Conservation (phyloP, 64 coral and sea anemone species). For the Platygyra sinensis region DNA sequence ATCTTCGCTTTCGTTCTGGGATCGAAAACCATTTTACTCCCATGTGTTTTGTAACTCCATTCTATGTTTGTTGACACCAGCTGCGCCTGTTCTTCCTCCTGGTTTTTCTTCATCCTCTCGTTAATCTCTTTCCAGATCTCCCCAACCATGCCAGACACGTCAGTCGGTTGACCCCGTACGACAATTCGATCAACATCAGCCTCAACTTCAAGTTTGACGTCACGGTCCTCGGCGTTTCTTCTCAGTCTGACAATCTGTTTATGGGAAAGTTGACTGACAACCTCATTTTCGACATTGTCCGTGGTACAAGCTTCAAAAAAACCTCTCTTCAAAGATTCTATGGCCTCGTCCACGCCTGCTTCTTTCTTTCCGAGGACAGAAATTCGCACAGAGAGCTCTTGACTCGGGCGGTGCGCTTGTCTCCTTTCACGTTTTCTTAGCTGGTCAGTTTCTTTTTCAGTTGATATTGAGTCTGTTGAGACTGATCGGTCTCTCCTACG, state of each 20-base stretch:
- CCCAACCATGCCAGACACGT: conserved; percentile 47
- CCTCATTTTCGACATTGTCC: conserved; percentile 26
- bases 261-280: conserved; percentile 26
- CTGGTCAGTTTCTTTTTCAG: not conserved
- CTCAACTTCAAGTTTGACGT: conserved; percentile 53
- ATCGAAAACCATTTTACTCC: not conserved
- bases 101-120: conserved; percentile 27
- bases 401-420: not conserved
- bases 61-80: not conserved
- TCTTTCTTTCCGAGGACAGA: conserved; percentile 35
- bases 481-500: too few relatives aligned
- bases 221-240: conserved; percentile 31
- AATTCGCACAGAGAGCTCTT: not conserved
- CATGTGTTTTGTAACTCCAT: not conserved
- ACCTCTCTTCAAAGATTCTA: conserved; percentile 28
- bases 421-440: not conserved
- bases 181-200: conserved; percentile 28
- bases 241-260: conserved; percentile 6
- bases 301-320: conserved; percentile 40
- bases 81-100: not conserved
- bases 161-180: conserved; percentile 53
- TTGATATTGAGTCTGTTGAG: too few relatives aligned
- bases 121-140: conserved; percentile 45
- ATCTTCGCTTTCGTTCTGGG: not conserved
- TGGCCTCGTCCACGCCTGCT: conserved; percentile 6